A percentile compares a stretch with the other conserved stretches of the same genome.
Conservation (phyloP, 1,140 invertebrate genomes). For the Nephila pilipes region DNA sequence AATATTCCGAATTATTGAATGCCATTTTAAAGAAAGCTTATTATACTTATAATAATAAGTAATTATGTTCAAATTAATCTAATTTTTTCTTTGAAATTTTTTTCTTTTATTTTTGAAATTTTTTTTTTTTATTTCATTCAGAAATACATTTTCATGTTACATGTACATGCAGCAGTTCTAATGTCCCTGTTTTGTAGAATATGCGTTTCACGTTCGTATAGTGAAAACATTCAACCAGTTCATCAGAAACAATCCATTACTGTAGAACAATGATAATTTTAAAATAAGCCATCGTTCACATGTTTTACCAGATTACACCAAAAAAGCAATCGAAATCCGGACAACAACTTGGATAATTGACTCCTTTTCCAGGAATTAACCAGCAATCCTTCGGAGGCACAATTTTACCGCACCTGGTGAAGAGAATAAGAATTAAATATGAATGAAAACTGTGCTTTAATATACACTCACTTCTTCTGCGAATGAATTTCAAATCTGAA, state of each 20-base stretch:
- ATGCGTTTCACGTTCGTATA: neutral
- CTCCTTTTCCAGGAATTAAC: slow-evolving; percentile 45
- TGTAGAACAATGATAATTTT: neutral
- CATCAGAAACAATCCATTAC: neutral
- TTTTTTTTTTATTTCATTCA: too few relatives aligned
- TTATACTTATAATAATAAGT: too few relatives aligned
- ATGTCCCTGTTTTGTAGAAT: neutral
- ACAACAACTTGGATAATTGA: slow-evolving; percentile 52
- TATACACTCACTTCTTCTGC: too few relatives aligned
- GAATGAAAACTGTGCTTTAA: neutral
- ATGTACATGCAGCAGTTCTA: neutral
- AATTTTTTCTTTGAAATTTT: too few relatives aligned
- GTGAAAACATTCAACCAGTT: neutral
- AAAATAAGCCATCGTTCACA: neutral
- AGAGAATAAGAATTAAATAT: neutral
- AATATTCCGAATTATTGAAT: too few relatives aligned
- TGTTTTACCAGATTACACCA: slow-evolving; percentile 22
- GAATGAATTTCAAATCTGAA: too few relatives aligned
- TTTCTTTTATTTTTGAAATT: too few relatives aligned
- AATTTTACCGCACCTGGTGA: slow-evolving; percentile 47
- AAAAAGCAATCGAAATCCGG: slow-evolving; percentile 11
- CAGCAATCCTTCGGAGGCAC: slow-evolving; percentile 44
- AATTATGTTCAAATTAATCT: too few relatives aligned
- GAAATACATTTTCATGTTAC: too few relatives aligned
- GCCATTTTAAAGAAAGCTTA: too few relatives aligned